Evolutionary conservation across 2,888 invertebrate genomes (phyloP), one percentile per base, ranked within the genome.

Genomic region (Amphipoea lucens): DNA sequence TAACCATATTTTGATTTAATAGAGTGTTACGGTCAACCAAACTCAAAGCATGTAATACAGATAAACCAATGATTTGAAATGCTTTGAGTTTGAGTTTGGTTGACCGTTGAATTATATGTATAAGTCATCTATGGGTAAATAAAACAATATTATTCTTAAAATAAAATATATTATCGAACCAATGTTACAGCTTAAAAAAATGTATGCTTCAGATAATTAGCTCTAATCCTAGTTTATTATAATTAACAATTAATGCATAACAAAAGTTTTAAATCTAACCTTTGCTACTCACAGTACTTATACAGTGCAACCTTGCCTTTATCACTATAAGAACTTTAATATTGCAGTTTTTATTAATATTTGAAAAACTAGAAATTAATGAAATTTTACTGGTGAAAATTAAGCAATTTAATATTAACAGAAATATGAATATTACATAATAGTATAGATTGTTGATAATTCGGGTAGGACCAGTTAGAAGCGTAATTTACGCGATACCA

Each of bases 81-180:
- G 51, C 48, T 51, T 51, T 51, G 48, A 51, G 17, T 51, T 17
- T 17, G 51, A 51, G 51, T 51, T 51, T 51, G 51, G 6, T 51
- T 20, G 17, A 51, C 51, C 17, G 51, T 17, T 51, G 17, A 5
- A 51, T 29, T 29, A 29, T 29, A 29, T 29, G 29, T 51, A 54
- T 20, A 45, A 5, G 6, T 68, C 20, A 29, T n/a, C 3, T 51
- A 54, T 17, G 54, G 23, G n/a, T n/a, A 87, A 92, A 91, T 90
- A 89, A 91, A 92, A 91, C 86, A 83, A 72, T 72, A 81, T 79
- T 83, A 87, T 90, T 91, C 93, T 93, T 94, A 94, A 94, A 95
- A 94, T 95, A 95, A 94, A 94, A 93, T 95, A 93, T 95, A 95
- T 92, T 93, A 90, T 92, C 92, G 91, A 93, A 94, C 91, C 92